Percentiles rank a stretch among this genome's conserved stretches.
phyloP scores from a whole-genome alignment of 1,140 invertebrate genomes.

The Cyrtorhinus lividipennis region DNA sequence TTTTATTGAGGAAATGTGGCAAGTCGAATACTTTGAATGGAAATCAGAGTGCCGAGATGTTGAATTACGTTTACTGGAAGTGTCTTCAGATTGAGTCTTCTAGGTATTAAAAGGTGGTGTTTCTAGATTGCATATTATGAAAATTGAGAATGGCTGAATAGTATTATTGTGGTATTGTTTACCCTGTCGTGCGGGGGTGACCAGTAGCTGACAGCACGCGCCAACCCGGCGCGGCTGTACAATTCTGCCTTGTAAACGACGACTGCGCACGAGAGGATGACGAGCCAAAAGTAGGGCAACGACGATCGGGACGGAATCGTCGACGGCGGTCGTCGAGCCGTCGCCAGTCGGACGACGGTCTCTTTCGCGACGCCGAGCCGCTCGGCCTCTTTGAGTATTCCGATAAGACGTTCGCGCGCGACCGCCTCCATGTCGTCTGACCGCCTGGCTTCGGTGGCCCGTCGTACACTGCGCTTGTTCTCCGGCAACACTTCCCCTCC shows the following conservation, averaged over 20 bases:
- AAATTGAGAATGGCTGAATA: neutral
- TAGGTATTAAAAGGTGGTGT: neutral
- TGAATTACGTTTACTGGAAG: too few species aligned
- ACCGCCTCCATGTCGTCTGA: neutral
- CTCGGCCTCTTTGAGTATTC: neutral
- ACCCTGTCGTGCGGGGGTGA: neutral
- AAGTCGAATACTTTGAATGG: too few species aligned
- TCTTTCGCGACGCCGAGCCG: neutral
- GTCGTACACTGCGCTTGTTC: neutral
- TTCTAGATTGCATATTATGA: neutral
- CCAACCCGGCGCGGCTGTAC: slow-evolving; percentile 8
- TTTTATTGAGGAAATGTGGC: too few species aligned
- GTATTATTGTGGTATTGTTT: neutral
- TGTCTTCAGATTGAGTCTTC: too few species aligned
- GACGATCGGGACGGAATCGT: neutral
- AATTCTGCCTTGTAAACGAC: slow-evolving; percentile 3
- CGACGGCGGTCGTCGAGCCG: neutral
- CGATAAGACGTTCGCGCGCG: neutral
- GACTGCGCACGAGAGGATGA: neutral
- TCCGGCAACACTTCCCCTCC: neutral
- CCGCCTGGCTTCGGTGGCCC: neutral
- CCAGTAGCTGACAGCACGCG: slow-evolving; percentile 12
- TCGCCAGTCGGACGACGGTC: neutral
- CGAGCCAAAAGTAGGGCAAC: neutral
- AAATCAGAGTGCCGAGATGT: too few species aligned